phyloP scores from a whole-genome alignment of 2,888 invertebrate genomes.

The Lochmaea crataegi region DNA sequence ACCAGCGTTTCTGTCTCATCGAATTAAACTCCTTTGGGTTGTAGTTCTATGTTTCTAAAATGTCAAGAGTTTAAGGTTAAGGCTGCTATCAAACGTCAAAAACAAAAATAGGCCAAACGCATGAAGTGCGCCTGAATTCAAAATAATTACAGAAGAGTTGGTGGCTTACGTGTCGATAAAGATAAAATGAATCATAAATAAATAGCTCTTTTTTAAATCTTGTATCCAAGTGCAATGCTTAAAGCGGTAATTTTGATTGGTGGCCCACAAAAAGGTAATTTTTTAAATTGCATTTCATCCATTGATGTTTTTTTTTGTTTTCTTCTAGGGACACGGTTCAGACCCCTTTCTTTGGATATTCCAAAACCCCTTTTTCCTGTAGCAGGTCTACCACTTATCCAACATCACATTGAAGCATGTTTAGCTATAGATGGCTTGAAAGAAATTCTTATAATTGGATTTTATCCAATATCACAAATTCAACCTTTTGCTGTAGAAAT shows the following conservation, averaged over 20 bases:
- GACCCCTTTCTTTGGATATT: slow-evolving; percentile 95
- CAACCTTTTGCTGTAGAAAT: slow-evolving; percentile 88
- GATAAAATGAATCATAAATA: slow-evolving; percentile 19
- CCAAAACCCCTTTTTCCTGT: slow-evolving; percentile 98
- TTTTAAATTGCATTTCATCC: not conserved
- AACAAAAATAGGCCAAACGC: slow-evolving; percentile 1
- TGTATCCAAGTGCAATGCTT: slow-evolving; percentile 19
- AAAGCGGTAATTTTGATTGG: slow-evolving; percentile 74
- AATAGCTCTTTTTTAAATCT: not conserved
- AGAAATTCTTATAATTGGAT: slow-evolving; percentile 95
- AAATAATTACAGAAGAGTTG: slow-evolving; percentile 13
- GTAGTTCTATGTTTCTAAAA: no score
- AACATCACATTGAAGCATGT: slow-evolving; percentile 97
- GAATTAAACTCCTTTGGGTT: no score
- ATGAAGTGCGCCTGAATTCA: not conserved
- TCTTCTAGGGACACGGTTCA: slow-evolving; percentile 89
- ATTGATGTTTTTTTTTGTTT: slow-evolving; percentile 9
- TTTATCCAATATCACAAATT: slow-evolving; percentile 87
- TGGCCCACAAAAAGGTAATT: slow-evolving; percentile 26
- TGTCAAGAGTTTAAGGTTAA: not conserved
- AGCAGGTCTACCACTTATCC: slow-evolving; percentile 94
- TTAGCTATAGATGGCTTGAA: slow-evolving; percentile 79
- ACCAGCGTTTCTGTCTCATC: no score
- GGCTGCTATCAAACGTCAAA: not conserved
- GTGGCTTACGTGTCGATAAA: slow-evolving; percentile 24